Percentiles rank a stretch among this genome's conserved stretches.
Evolutionary conservation across 2,797 vertebrate species (phyloP).

Genomic region (Dipus sagitta): DNA sequence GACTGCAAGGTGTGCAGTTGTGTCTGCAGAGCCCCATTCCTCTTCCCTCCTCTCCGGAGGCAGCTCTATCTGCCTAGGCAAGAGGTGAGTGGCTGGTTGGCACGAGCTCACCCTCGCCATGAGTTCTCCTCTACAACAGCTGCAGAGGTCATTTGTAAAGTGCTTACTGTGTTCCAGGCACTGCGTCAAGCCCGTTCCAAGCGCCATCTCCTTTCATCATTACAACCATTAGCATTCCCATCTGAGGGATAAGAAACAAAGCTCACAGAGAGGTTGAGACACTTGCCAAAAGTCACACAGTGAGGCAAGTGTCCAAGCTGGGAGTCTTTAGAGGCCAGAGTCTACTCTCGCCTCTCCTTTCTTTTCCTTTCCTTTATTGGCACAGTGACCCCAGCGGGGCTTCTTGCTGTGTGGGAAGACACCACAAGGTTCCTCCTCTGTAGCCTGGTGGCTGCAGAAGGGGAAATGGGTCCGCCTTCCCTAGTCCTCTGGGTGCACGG

Average conservation of each 20-base stretch:
- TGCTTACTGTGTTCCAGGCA: constrained; percentile 59
- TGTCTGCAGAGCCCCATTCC: not conserved
- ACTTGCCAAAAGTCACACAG: constrained; percentile 23
- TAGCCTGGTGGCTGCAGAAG: not conserved
- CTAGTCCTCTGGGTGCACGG: not conserved
- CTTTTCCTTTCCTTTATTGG: not conserved
- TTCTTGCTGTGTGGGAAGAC: not conserved
- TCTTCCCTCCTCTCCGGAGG: not conserved
- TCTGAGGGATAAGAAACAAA: not conserved
- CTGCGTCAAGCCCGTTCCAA: constrained; percentile 62
- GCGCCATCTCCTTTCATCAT: constrained; percentile 63
- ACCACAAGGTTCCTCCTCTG: not conserved
- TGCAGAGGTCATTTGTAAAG: constrained; percentile 60
- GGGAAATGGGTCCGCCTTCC: not conserved
- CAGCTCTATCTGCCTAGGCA: not conserved
- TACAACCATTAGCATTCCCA: constrained; percentile 2
- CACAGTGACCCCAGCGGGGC: not conserved
- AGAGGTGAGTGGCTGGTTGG: constrained; percentile 5
- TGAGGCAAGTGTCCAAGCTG: not conserved
- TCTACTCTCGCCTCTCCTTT: not conserved
- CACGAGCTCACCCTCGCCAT: not conserved
- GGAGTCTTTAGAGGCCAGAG: not conserved
- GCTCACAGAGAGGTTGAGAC: not conserved
- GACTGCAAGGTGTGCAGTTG: not conserved
- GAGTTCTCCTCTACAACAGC: constrained; percentile 22